phyloP scores from a whole-genome alignment of 2,113 vertebrate species.

The Strix uralensis region DNA sequence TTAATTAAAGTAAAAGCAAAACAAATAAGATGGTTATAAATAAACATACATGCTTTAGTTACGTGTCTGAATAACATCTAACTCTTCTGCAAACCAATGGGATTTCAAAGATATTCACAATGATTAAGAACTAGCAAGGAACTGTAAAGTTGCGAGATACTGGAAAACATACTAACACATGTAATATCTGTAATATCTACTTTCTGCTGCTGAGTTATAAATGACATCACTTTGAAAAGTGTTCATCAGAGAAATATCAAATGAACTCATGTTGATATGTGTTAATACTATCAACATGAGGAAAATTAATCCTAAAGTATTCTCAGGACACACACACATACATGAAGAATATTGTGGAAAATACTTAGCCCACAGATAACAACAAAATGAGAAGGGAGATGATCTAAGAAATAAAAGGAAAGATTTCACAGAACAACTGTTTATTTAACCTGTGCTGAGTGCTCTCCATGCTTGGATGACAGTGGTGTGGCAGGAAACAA shows the following conservation, averaged over 20 bases:
- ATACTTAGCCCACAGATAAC: not conserved
- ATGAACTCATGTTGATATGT: not conserved
- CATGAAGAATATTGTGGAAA: not conserved
- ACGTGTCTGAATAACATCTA: not conserved
- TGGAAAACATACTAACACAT: not conserved
- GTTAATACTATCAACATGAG: not conserved
- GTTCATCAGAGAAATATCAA: not conserved
- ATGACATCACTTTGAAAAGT: not conserved
- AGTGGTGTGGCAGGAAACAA: not conserved
- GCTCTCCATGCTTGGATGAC: not conserved
- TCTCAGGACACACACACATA: not conserved
- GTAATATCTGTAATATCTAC: not conserved
- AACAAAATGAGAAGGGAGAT: not conserved
- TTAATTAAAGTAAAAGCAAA: not conserved
- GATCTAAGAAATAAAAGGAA: not conserved
- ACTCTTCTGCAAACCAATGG: not conserved
- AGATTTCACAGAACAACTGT: not conserved
- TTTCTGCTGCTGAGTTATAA: not conserved
- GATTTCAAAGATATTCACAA: not conserved
- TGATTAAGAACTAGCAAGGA: not conserved
- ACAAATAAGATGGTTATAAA: not conserved
- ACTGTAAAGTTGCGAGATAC: not conserved
- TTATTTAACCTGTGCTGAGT: not conserved
- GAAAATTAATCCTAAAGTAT: not conserved
- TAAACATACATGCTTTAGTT: not conserved